These are phyloP conservation scores for Sericinus montela DNA, from an alignment of 2,888 invertebrate species.

Conservation along the genomic window DNA sequence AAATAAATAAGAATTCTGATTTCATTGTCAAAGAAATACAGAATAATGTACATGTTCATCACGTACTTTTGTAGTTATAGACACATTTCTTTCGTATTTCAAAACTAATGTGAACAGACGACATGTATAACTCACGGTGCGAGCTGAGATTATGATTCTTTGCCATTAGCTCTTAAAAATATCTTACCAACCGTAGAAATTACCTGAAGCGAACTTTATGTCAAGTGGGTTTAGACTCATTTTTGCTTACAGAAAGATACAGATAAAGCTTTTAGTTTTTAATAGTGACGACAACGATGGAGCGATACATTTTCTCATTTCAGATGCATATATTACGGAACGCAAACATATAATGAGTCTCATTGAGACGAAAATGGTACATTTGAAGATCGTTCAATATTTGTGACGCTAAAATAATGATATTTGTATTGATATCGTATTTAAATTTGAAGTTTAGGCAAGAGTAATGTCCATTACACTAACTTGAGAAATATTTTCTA, in stretches of 20 bases:
- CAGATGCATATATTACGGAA: conserved; percentile 74
- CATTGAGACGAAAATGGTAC: conserved; percentile 62
- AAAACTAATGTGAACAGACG: conserved; percentile 66
- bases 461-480: background rate
- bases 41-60: background rate
- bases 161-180: conserved; percentile 26
- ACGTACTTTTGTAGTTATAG: conserved; percentile 16
- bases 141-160: conserved; percentile 67
- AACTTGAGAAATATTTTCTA: conserved; percentile 9
- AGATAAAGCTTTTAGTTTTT: conserved; percentile 24
- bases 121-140: conserved; percentile 59
- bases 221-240: conserved; percentile 24
- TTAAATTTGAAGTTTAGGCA: background rate
- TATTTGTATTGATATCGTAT: too few relatives aligned
- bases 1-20: background rate
- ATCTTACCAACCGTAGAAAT: conserved; percentile 18
- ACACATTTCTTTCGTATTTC: conserved; percentile 57
- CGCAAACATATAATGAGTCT: conserved; percentile 69
- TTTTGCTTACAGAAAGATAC: conserved; percentile 19
- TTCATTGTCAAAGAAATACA: background rate
- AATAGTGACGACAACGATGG: conserved; percentile 38
- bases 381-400: conserved; percentile 28
- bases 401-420: too few relatives aligned
- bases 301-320: conserved; percentile 76
- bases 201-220: conserved; percentile 29